Evolutionary conservation across 2,888 invertebrate species (phyloP), one percentile per base, ranked within the genome.

Genomic region (Andrena camellia): DNA sequence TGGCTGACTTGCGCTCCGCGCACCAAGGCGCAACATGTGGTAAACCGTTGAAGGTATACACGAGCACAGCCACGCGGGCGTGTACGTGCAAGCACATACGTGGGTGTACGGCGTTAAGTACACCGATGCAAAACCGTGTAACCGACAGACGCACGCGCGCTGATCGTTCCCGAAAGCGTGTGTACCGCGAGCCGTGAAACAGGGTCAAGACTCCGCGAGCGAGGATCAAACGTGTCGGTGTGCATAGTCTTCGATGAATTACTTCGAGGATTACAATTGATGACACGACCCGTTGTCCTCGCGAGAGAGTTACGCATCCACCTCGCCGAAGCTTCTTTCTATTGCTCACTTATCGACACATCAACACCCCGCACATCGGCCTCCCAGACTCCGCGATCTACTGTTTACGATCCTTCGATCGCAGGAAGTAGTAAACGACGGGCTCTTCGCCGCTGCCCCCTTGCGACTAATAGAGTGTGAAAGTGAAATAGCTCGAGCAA

Each of bases 11-110:
- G 93, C 93, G 93, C 93, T 91, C 91, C 91, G 90, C 91, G 91
- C 78, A 90, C 86, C 91, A 86, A 92, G 89, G 92, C 93, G 93
- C 93, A 93, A 93, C 93, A 93, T 93, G 93, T 93, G 93, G 93
- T 89, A 93, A 92, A 89, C 86, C 90, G 89, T 89, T 84, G 86
- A 83, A 86, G 88, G 88, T 87, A 86, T 87, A 83, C 85, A 84
- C 84, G 77, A 66, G 85, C 66, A 70, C 83, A 54, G 8, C 20
- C 52, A 7, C 52, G 6, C 8, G 4, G 1, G 0, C 26, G n/a
- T 60, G 13, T 71, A 74, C 35, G 52, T 81, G 50, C 67, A 84
- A 5, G 48, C 73, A 31, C 59, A 20, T 59, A 26, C 29, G 42
- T 50, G 54, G 48, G 35, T 79, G 66, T 79, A 59, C 29, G 6